Base-by-base conservation (phyloP, 2,797 vertebrate genomes). In the Anisognathus igniventris region DNA sequence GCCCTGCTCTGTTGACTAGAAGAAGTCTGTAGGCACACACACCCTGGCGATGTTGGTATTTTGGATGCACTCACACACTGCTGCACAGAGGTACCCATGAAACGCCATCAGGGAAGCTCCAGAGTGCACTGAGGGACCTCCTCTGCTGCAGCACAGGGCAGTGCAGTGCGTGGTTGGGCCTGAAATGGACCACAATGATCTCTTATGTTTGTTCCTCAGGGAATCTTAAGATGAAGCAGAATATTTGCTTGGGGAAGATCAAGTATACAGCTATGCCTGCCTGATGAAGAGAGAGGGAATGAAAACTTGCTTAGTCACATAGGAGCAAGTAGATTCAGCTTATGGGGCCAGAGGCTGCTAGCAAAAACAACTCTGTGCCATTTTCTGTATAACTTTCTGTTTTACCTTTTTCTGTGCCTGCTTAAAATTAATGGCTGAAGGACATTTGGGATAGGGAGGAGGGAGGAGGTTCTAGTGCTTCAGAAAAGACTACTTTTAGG, bases 91-190 rank as follows among this genome's bases (percentile, higher is more conserved):
- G 31, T 79, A 44, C 12, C 14, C 0, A 0, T 81, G 80, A 45
- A 35, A 1, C 1, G 3, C 14, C 21, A 8, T 28, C 44, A n/a
- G 39, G 57, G 30, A 57, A 51, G 58, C 35, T 86, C 39, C 61
- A 6, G 15, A 86, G 42, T 2, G 13, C 30, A 2, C 66, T 9
- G n/a, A 72, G 37, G 19, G 15, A 81, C 20, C 27, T 85, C 27
- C 17, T 51, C 61, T 68, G 58, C 82, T 80, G 47, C 73, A 53
- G 65, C 42, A 28, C 31, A 44, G 64, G n/a, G 42, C n/a, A 67
- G 40, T 3, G 1, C 15, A 27, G 31, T 6, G 20, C 0, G 0
- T 23, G 15, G 9, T 25, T 14, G 1, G 28, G 14, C 50, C 75
- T 72, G 48, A 48, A 51, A 2, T 24, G 57, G 60, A 47, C 47